A percentile compares a stretch with the other conserved stretches of the same genome.
Conservation (phyloP, 23 tunicate genomes). For the Trididemnum nubilum region DNA sequence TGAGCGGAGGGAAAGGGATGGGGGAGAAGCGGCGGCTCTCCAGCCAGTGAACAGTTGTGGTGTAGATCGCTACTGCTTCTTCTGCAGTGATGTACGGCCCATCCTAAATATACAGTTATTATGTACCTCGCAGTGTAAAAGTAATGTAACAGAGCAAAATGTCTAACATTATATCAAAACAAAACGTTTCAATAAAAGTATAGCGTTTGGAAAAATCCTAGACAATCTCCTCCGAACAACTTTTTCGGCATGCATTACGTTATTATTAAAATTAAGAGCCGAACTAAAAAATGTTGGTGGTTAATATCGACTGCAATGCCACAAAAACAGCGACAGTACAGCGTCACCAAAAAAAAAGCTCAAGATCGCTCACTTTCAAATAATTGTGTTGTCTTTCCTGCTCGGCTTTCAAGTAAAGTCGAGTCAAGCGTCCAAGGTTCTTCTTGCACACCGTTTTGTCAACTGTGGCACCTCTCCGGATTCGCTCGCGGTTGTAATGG, state of each 20-base stretch:
- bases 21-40: slow-evolving; percentile 96
- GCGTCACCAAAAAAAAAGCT: no score
- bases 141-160: no score
- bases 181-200: no score
- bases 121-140: no score
- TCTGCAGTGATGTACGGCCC: slow-evolving; percentile 99
- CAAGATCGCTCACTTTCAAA: slow-evolving; percentile 83
- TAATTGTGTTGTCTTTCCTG: slow-evolving; percentile 98
- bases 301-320: no score
- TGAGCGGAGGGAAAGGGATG: slow-evolving; percentile 98
- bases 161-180: no score
- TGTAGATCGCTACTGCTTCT: slow-evolving; percentile 99
- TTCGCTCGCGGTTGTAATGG: slow-evolving; percentile 97
- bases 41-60: slow-evolving; percentile 98
- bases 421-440: slow-evolving; percentile 90
- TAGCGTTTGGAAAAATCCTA: no score
- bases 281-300: no score
- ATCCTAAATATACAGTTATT: slow-evolving; percentile 78
- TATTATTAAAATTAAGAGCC: no score
- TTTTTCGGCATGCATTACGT: no score
- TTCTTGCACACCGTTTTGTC: slow-evolving; percentile 99
- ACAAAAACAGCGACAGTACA: no score
- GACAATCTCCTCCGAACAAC: no score
- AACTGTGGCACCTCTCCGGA: slow-evolving; percentile 98
- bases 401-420: slow-evolving; percentile 93